Evolutionary conservation across 1,140 invertebrate genomes (phyloP).

Genomic region (Procambarus virginalis): DNA sequence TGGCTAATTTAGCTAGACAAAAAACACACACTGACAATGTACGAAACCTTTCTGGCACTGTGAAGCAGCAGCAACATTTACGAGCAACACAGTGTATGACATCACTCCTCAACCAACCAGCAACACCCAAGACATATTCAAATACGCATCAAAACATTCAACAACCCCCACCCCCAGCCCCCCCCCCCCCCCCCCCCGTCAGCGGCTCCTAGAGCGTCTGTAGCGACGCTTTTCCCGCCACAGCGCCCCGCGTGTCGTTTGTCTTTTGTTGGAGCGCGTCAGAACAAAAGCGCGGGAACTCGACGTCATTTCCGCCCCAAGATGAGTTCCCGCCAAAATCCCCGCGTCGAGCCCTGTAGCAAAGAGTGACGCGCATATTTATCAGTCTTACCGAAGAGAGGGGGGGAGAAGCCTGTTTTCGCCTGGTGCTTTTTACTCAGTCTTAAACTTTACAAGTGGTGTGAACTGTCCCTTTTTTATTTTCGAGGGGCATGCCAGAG

Average conservation of each 20-base stretch:
- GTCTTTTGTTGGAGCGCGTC: constrained; percentile 30
- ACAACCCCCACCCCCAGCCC: background rate
- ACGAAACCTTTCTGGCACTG: too few species aligned
- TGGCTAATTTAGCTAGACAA: too few species aligned
- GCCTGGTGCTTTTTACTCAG: too few species aligned
- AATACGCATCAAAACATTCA: background rate
- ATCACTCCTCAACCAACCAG: too few species aligned
- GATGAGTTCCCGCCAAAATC: constrained; percentile 53
- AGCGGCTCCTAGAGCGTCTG: background rate
- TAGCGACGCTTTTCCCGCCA: constrained; percentile 18
- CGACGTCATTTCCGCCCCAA: constrained; percentile 54
- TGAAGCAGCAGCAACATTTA: too few species aligned
- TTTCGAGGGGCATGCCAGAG: too few species aligned
- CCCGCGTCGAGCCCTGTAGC: background rate
- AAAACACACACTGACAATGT: too few species aligned
- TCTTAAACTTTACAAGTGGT: too few species aligned
- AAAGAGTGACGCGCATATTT: constrained; percentile 1
- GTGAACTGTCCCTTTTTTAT: too few species aligned
- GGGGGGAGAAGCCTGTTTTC: too few species aligned
- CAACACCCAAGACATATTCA: background rate
- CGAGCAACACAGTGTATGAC: too few species aligned
- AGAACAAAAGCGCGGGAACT: constrained; percentile 52
- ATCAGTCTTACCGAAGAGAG: background rate
- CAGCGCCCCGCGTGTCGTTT: constrained; percentile 16
- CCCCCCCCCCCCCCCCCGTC: background rate